phyloP scores from a whole-genome alignment of 53 echinoderm and acorn worm species.

The Temnopleurus reevesii region DNA sequence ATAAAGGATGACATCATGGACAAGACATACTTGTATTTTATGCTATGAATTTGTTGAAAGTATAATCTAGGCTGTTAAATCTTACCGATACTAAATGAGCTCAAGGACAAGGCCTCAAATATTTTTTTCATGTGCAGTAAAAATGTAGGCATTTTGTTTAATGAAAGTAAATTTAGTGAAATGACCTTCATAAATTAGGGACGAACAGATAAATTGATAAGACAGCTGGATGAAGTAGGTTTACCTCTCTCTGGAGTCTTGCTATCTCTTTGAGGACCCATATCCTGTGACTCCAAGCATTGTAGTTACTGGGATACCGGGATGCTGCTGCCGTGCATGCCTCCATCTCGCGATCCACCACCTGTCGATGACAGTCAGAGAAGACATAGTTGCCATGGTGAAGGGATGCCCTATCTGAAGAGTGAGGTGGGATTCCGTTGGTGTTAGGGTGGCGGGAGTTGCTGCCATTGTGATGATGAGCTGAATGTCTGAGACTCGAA shows the following conservation, averaged over 20 bases:
- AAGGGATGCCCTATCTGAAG: neutral
- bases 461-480: neutral
- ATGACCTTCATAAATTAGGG: no score
- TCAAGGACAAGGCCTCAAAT: no score
- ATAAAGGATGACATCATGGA: no score
- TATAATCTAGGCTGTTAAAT: no score
- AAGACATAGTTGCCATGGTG: neutral
- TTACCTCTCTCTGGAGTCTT: slow-evolving; percentile 63
- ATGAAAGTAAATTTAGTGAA: no score
- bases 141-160: no score
- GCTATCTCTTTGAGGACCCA: slow-evolving; percentile 83
- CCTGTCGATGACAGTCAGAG: slow-evolving; percentile 17
- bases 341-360: slow-evolving; percentile 65
- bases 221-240: no score
- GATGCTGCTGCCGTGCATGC: slow-evolving; percentile 69
- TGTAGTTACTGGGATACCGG: slow-evolving; percentile 90
- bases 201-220: no score
- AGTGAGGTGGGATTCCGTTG: neutral
- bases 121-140: no score
- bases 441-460: neutral
- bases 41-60: no score
- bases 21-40: no score
- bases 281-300: slow-evolving; percentile 96
- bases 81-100: no score
- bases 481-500: neutral